Evolutionary conservation across 2,113 vertebrate genomes (phyloP).

Genomic region (Ophiodon elongatus): DNA sequence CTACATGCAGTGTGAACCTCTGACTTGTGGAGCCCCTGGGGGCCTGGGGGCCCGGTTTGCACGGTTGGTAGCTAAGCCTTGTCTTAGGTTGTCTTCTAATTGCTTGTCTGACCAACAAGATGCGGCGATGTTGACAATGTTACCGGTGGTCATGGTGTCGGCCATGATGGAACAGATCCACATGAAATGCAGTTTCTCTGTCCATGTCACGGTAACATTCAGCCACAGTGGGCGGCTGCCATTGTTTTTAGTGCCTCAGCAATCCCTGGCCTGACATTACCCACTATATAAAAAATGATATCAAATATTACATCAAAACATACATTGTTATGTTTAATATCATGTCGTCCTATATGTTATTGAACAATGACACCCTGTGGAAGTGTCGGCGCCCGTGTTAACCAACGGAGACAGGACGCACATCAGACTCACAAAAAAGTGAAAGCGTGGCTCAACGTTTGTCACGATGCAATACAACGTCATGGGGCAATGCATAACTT

Average conservation of each 20-base stretch:
- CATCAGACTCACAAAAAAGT: too few species aligned
- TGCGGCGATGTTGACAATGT: not conserved
- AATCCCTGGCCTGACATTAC: not conserved
- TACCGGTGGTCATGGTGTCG: not conserved
- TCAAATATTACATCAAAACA: too few species aligned
- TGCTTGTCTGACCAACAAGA: not conserved
- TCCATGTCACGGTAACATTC: not conserved
- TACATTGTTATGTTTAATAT: too few species aligned
- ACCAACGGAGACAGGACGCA: too few species aligned
- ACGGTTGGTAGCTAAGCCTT: not conserved
- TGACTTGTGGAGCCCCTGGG: not conserved
- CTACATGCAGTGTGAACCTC: too few species aligned
- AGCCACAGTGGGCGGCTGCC: not conserved
- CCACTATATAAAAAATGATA: not conserved
- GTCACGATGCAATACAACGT: not conserved
- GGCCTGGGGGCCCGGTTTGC: not conserved
- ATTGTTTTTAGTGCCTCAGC: not conserved
- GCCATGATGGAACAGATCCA: not conserved
- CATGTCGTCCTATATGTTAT: too few species aligned
- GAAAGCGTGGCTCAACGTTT: not conserved
- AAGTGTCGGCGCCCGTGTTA: too few species aligned
- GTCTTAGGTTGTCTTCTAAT: not conserved
- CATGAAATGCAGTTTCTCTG: not conserved
- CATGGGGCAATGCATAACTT: not conserved
- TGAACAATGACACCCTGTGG: too few species aligned